Conservation (phyloP, 2,888 invertebrate species). For the Oxycera nigricornis region DNA sequence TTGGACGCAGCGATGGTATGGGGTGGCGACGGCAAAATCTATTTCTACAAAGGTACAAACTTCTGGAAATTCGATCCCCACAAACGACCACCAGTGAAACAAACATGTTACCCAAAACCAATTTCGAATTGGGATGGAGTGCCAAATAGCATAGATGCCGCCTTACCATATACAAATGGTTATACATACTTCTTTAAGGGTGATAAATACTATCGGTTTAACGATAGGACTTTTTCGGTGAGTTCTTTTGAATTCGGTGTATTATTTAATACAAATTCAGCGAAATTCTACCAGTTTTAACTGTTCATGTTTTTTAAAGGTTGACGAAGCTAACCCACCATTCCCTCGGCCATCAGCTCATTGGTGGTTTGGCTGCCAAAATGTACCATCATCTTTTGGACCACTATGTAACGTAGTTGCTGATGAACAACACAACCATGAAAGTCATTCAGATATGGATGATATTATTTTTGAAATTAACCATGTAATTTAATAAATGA, state of each 20-base stretch:
- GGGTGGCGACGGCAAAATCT: constrained; percentile 97
- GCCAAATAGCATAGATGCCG: constrained; percentile 87
- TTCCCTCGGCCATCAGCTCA: constrained; percentile 88
- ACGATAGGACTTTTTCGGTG: constrained; percentile 90
- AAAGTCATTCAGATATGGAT: constrained; percentile 63
- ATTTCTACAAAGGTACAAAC: constrained; percentile 93
- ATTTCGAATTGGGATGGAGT: constrained; percentile 92
- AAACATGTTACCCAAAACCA: constrained; percentile 86
- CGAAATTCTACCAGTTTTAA: background rate
- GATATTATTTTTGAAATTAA: constrained; percentile 67
- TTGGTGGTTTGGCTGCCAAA: constrained; percentile 96
- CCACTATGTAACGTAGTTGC: constrained; percentile 62
- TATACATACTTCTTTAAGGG: constrained; percentile 97
- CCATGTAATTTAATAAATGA: background rate
- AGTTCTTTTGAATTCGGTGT: constrained; percentile 59
- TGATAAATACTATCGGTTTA: constrained; percentile 91
- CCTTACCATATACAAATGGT: constrained; percentile 91
- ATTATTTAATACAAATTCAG: background rate
- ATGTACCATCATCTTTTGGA: constrained; percentile 67
- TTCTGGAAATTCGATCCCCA: constrained; percentile 96
- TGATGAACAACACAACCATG: constrained; percentile 52
- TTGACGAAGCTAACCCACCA: constrained; percentile 82
- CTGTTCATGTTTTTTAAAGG: constrained; percentile 64
- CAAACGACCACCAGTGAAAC: constrained; percentile 84
- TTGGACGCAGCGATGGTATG: constrained; percentile 92